Evolutionary conservation across 2,113 vertebrate species (phyloP).

Genomic region (Cebidichthys violaceus): DNA sequence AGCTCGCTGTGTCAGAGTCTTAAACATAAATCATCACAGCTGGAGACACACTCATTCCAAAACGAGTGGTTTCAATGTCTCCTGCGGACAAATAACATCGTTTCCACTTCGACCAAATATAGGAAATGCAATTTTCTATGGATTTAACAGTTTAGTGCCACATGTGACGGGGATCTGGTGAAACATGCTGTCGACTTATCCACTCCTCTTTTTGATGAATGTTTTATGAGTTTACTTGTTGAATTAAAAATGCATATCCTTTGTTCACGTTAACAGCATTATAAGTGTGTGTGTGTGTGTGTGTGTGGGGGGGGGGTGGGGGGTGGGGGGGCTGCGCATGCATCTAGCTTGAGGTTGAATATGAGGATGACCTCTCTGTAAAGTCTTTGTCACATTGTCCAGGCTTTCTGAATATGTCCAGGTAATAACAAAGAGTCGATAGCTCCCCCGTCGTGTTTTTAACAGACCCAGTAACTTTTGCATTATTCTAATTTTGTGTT

Average conservation of each 20-base stretch:
- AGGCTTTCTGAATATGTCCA: background rate
- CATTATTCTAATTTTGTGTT: slow-evolving; percentile 3
- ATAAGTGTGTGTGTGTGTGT: too few relatives aligned
- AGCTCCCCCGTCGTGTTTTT: slow-evolving; percentile 11
- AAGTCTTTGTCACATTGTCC: background rate
- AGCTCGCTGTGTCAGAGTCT: slow-evolving; percentile 7
- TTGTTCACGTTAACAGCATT: slow-evolving; percentile 38
- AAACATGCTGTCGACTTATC: slow-evolving; percentile 33
- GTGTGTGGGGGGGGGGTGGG: too few relatives aligned
- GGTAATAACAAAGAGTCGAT: background rate
- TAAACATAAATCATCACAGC: slow-evolving; percentile 41
- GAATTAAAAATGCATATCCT: slow-evolving; percentile 51
- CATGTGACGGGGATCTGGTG: slow-evolving; percentile 25
- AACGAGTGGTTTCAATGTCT: slow-evolving; percentile 2
- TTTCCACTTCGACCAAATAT: slow-evolving; percentile 28
- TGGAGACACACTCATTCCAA: slow-evolving; percentile 20
- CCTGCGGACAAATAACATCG: slow-evolving; percentile 10
- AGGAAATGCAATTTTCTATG: slow-evolving; percentile 17
- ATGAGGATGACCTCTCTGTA: slow-evolving; percentile 1
- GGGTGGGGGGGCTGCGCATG: too few relatives aligned
- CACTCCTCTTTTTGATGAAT: slow-evolving; percentile 51
- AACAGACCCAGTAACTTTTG: slow-evolving; percentile 1
- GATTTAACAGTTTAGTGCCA: slow-evolving; percentile 36
- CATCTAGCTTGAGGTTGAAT: slow-evolving; percentile 15
- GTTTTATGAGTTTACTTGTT: slow-evolving; percentile 45